Conservation (phyloP, 2,113 vertebrate species). For the Irena cyanogastra region DNA sequence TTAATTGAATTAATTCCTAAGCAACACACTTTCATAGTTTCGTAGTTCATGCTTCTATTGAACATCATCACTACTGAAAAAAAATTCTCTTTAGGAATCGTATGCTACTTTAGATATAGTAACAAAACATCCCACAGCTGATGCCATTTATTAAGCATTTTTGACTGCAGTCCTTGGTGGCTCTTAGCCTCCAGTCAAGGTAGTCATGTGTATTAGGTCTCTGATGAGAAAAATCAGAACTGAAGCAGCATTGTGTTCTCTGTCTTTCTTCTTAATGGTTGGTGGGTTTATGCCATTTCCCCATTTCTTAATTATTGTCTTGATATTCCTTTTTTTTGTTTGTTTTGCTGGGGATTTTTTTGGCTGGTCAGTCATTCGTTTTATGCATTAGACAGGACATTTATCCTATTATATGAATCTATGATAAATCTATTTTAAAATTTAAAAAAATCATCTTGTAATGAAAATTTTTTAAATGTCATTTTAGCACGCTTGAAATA, state of each 20-base stretch:
- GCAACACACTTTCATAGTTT: neutral
- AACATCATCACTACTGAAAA: neutral
- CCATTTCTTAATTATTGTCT: neutral
- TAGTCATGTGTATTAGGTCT: neutral
- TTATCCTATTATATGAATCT: neutral
- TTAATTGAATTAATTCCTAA: neutral
- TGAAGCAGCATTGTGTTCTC: neutral
- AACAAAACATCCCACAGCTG: neutral
- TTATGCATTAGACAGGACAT: neutral
- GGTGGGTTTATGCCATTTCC: neutral
- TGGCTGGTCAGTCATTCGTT: neutral
- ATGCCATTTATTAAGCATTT: neutral
- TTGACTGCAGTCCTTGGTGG: neutral
- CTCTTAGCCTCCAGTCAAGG: neutral
- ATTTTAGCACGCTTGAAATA: neutral
- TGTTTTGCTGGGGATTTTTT: neutral
- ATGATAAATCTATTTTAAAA: neutral
- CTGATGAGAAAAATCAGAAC: neutral
- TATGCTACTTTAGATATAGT: neutral
- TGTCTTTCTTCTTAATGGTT: neutral
- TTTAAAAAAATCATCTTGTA: neutral
- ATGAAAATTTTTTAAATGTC: neutral
- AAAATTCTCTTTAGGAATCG: neutral
- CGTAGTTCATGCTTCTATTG: neutral
- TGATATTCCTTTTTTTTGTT: neutral